A percentile compares a stretch with the other conserved stretches of the same genome.
Conservation (phyloP, 2,888 invertebrate genomes). For the Lasioglossum calceatum region DNA sequence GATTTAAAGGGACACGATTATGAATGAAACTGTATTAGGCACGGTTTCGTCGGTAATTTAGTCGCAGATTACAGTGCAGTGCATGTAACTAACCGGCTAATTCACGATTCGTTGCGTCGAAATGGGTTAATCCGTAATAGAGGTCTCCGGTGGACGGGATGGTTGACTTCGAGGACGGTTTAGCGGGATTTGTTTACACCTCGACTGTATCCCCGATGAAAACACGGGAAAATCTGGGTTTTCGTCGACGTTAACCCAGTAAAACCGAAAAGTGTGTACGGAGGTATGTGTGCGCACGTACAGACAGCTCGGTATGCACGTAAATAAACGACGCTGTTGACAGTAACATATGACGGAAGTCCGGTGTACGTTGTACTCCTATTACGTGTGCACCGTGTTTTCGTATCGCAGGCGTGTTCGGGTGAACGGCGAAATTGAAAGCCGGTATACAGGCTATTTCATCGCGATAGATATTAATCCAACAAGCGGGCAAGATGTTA, state of each 20-base stretch:
- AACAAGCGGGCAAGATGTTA: constrained; percentile 32
- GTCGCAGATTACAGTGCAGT: neutral
- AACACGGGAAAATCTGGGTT: constrained; percentile 49
- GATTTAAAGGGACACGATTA: neutral
- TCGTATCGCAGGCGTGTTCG: constrained; percentile 44
- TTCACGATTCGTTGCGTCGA: neutral
- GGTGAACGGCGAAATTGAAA: constrained; percentile 58
- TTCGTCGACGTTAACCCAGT: constrained; percentile 9
- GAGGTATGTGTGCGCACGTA: neutral
- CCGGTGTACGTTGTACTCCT: constrained; percentile 58
- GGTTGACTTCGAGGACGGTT: constrained; percentile 35
- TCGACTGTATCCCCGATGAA: constrained; percentile 39
- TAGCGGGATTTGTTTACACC: constrained; percentile 44
- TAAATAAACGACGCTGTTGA: constrained; percentile 51
- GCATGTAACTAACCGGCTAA: neutral
- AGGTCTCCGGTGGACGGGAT: constrained; percentile 1
- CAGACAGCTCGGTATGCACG: constrained; percentile 17
- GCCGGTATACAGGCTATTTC: constrained; percentile 45
- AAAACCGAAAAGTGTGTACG: constrained; percentile 30
- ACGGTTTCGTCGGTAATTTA: neutral
- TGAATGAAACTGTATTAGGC: neutral
- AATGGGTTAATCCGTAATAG: constrained; percentile 8
- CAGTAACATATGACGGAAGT: constrained; percentile 66
- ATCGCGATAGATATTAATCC: constrained; percentile 30
- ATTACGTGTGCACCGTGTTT: constrained; percentile 53